Base-by-base conservation (phyloP, 2,888 invertebrate genomes). In the Julus scandinavius region DNA sequence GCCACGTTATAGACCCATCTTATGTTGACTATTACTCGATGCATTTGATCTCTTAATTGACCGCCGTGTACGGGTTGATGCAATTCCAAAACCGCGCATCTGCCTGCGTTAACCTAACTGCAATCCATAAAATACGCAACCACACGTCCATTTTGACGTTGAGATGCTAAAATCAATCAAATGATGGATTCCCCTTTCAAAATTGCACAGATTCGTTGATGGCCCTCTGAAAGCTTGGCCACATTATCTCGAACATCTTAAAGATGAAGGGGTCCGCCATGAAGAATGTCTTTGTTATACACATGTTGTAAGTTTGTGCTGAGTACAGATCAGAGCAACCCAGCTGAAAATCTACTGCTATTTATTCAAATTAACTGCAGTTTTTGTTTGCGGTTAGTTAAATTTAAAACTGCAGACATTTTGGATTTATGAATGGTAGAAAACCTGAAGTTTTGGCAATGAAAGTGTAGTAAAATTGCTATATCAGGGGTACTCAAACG, bases 21-120 rank as follows among this genome's bases (percentile, higher is more conserved):
- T 29, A 38, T 80, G 80, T 80, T 80, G 80, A 80, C 80, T 80
- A 80, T 80, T 80, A 38, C 80, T 38, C 38, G 80, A 80, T 80
- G 80, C 80, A 7, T 80, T 80, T 80, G 80, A 80, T 80, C 80
- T 80, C 80, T 11, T 29, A n/a, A n/a, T n/a, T n/a, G 80, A 80
- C 80, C 29, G 80, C 38, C 80, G n/a, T 38, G 63, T 80, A 29
- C 20, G 38, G 29, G 4, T 38, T 20, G 80, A 38, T 38, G 80
- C 80, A 80, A 38, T 80, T 80, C 38, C 1, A 3, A 38, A 80
- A 80, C 80, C 80, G 38, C 80, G 38, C 80, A 80, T 80, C 29
- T 80, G 80, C 80, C 38, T 38, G 29, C 80, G 80, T 80, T 80
- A 80, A 38, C 80, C 80, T 13, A 80, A 38, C 80, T 80, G 80